phyloP scores from a whole-genome alignment of 2,888 invertebrate genomes.

The Stictocephala bisonia region DNA sequence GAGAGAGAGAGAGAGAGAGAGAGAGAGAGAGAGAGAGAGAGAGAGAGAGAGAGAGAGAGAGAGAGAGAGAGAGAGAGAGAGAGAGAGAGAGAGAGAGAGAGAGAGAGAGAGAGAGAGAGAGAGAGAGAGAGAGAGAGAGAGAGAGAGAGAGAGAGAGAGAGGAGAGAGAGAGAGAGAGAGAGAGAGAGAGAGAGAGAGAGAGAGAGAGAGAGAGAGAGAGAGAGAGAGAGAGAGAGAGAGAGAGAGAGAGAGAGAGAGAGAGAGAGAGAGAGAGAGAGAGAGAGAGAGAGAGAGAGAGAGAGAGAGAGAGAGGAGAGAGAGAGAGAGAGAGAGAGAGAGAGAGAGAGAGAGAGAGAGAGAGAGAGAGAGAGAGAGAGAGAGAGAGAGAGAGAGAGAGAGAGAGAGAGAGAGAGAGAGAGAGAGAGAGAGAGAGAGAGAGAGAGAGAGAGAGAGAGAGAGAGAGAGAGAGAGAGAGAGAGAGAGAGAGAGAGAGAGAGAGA shows the following conservation, averaged over 20 bases:
- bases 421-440: not conserved
- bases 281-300: not conserved
- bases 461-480: not conserved
- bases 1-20: not conserved
- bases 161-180: not conserved
- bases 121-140: not conserved
- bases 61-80: not conserved
- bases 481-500: not conserved
- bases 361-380: not conserved
- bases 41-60: not conserved
- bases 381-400: not conserved
- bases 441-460: not conserved
- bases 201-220: not conserved
- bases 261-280: not conserved
- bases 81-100: not conserved
- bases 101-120: not conserved
- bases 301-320: not conserved
- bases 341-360: not conserved
- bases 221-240: not conserved
- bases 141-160: not conserved
- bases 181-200: not conserved
- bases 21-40: not conserved
- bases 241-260: not conserved
- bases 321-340: not conserved
- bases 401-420: not conserved